Evolutionary conservation across 2,888 invertebrate genomes (phyloP).

Genomic region (Drosophila mimetica): DNA sequence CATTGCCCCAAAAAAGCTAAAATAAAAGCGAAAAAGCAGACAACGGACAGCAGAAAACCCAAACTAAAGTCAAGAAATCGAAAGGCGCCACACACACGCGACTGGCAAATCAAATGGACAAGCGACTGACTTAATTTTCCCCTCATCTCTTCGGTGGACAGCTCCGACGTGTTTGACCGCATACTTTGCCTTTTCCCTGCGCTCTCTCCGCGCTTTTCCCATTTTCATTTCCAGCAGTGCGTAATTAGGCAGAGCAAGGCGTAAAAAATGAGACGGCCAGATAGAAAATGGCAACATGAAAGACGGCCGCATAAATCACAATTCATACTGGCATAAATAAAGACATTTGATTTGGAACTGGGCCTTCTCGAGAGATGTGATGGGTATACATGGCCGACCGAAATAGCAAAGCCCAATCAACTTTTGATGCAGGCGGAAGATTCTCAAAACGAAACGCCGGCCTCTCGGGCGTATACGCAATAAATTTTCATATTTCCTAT

Average conservation of each 20-base stretch:
- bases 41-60: conserved; percentile 5
- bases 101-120: conserved; percentile 79
- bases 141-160: conserved; percentile 17
- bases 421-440: conserved; percentile 57
- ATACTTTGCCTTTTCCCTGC: conserved; percentile 40
- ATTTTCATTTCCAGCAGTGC: conserved; percentile 54
- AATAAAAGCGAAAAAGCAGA: too few species aligned
- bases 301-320: conserved; percentile 71
- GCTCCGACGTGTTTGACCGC: conserved; percentile 27
- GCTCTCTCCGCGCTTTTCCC: conserved; percentile 12
- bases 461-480: conserved; percentile 70
- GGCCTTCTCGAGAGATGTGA: conserved; percentile 22
- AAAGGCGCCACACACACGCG: conserved; percentile 76
- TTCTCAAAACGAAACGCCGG: conserved; percentile 43
- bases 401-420: conserved; percentile 67
- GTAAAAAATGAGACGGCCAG: conserved; percentile 60
- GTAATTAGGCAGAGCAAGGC: conserved; percentile 68
- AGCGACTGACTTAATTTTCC: conserved; percentile 46
- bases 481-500: conserved; percentile 78
- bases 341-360: conserved; percentile 71
- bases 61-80: conserved; percentile 53
- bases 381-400: conserved; percentile 2
- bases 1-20: conserved; percentile 47
- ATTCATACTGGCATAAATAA: conserved; percentile 63
- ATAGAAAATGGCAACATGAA: conserved; percentile 71